phyloP scores from a whole-genome alignment of 2,113 vertebrate genomes.

The Ophiodon elongatus region DNA sequence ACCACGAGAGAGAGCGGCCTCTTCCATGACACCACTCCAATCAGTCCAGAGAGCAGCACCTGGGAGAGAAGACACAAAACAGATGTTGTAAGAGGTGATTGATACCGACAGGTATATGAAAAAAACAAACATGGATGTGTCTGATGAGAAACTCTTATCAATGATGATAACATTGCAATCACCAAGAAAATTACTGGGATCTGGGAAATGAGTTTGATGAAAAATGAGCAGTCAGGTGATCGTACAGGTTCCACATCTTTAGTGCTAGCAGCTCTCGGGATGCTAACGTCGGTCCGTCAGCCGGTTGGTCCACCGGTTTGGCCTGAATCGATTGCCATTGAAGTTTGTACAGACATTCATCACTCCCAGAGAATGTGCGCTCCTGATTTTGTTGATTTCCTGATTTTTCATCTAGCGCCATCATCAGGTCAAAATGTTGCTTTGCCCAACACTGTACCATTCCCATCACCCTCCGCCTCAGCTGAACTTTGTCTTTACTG shows the following conservation, averaged over 20 bases:
- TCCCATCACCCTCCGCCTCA: too few species aligned
- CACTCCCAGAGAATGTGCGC: not conserved
- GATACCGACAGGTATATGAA: constrained; percentile 10
- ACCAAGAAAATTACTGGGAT: not conserved
- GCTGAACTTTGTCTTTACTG: too few species aligned
- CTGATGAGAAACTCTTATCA: not conserved
- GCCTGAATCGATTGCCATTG: not conserved
- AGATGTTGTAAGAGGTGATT: constrained; percentile 35
- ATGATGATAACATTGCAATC: not conserved
- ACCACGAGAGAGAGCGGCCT: constrained; percentile 98
- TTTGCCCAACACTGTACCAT: too few species aligned
- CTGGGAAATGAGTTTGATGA: constrained; percentile 2
- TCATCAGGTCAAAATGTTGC: not conserved
- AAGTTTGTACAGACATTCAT: not conserved
- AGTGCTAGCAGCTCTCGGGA: not conserved
- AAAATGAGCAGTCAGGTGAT: not conserved
- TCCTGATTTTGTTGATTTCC: not conserved
- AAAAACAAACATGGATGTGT: constrained; percentile 9
- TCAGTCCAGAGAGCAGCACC: constrained; percentile 97
- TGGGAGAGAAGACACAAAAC: constrained; percentile 72
- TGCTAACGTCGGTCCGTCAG: not conserved
- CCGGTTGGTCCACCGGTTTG: not conserved
- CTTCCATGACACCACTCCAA: constrained; percentile 98
- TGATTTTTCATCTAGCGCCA: not conserved
- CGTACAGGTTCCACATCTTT: not conserved